Conservation (phyloP, 2,113 vertebrate species). For the Lontra canadensis region DNA sequence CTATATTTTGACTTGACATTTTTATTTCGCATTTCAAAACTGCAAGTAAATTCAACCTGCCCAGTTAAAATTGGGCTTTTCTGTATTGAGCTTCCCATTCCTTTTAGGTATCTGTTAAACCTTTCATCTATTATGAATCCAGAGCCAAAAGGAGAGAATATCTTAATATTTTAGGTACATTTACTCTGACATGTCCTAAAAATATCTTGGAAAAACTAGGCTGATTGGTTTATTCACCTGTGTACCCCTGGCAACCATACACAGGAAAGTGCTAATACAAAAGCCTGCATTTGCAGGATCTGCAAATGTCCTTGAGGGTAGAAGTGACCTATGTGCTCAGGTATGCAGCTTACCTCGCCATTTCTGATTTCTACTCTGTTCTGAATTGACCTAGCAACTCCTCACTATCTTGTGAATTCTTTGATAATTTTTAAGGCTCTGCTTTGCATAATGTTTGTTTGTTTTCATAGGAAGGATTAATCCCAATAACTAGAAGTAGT, state of each 20-base stretch:
- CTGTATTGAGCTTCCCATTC: not conserved
- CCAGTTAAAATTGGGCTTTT: not conserved
- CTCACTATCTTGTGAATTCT: not conserved
- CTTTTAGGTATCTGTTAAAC: not conserved
- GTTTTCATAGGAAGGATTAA: not conserved
- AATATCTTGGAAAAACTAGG: not conserved
- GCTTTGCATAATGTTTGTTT: not conserved
- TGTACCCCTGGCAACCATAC: not conserved
- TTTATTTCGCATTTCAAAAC: slow-evolving; percentile 33
- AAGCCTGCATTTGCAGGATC: not conserved
- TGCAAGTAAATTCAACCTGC: not conserved
- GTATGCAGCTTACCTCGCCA: not conserved
- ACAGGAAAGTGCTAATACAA: not conserved
- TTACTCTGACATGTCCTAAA: slow-evolving; percentile 15
- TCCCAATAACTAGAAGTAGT: not conserved
- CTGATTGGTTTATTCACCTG: not conserved
- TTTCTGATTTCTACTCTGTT: not conserved
- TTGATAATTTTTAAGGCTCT: not conserved
- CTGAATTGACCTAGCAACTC: not conserved
- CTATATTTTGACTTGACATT: not conserved
- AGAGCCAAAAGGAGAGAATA: not conserved
- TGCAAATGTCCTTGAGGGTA: not conserved
- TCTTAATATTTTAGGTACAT: slow-evolving; percentile 26
- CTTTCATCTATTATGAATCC: not conserved
- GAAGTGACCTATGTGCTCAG: not conserved